phyloP scores from a whole-genome alignment of 1,140 invertebrate species.

The Hyposmocoma kahamanoa region DNA sequence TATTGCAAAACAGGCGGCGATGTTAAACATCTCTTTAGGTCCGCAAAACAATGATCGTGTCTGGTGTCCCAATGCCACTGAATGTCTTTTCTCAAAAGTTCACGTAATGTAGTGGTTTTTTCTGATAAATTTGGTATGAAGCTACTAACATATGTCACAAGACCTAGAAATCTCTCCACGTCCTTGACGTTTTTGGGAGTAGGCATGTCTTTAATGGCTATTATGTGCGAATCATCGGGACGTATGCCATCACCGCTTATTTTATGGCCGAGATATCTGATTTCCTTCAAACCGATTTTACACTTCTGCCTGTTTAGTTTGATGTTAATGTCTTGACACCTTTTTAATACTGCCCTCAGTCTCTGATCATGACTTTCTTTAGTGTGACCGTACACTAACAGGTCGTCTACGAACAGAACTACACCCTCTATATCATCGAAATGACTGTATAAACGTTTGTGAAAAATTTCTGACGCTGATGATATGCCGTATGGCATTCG shows the following conservation, averaged over 20 bases:
- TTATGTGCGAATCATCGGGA: not conserved
- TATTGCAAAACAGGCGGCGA: not conserved
- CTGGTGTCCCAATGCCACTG: not conserved
- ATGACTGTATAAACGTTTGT: not conserved
- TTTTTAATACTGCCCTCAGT: not conserved
- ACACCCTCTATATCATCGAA: slow-evolving; percentile 9
- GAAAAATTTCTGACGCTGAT: slow-evolving; percentile 4
- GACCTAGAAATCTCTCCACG: not conserved
- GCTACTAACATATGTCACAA: not conserved
- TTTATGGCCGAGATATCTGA: slow-evolving; percentile 10
- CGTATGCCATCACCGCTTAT: not conserved
- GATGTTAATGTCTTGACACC: slow-evolving; percentile 9
- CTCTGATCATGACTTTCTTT: not conserved
- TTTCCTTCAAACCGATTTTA: slow-evolving; percentile 5
- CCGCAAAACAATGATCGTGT: not conserved
- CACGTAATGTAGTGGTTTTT: not conserved
- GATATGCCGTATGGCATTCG: slow-evolving; percentile 6
- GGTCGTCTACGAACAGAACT: slow-evolving; percentile 13
- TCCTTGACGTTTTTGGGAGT: not conserved
- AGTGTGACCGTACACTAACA: too few relatives aligned
- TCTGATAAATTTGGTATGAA: slow-evolving; percentile 1
- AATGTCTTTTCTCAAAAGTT: not conserved
- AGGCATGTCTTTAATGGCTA: not conserved
- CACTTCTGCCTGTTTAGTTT: slow-evolving; percentile 18
- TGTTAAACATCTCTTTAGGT: not conserved